Evolutionary conservation across 1,140 invertebrate species (phyloP), one percentile per base, ranked within the genome.

Genomic region (Bombus balteatus): DNA sequence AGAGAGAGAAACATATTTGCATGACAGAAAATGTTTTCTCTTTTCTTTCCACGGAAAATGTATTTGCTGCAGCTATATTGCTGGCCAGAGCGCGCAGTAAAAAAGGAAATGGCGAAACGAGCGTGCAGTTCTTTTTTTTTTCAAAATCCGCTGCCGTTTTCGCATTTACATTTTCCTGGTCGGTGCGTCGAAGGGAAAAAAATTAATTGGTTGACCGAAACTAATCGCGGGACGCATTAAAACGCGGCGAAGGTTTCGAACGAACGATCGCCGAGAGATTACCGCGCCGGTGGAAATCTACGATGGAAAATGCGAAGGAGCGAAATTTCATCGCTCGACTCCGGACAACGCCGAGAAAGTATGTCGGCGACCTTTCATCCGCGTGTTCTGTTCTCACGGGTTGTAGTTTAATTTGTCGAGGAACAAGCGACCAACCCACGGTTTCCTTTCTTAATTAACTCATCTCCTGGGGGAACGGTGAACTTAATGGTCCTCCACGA

Each of bases 401-500:
- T 76, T 62, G 62, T 32, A 53, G 76, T 83, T 86, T 66, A 86
- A 83, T 83, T 83, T 34, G 81, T 25, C 32, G 81, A 57, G 62
- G 59, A 82, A 68, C 34, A 66, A 68, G 74, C 73, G 34, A 18
- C 32, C 53, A n/a, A 75, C 28, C 39, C 2, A 10, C 9, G 32
- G 6, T 25, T 13, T 39, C 65, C 72, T 47, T 83, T 72, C 73
- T 83, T 86, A 83, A 86, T 86, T 83, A 83, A 86, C 81, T 70
- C 41, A 70, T 39, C n/a, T 65, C 68, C 10, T 1, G 10, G 9
- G 37, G 59, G 6, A 18, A n/a, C 12, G 18, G 5, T 53, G n/a
- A 75, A 70, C 28, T 74, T 81, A 75, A 86, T 57, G 70, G 71
- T 8, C 43, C 43, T 57, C 34, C 34, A 18, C 78, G 62, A 86